Conservation (phyloP, 2,888 invertebrate species). For the Arrhopalites spinosus region DNA sequence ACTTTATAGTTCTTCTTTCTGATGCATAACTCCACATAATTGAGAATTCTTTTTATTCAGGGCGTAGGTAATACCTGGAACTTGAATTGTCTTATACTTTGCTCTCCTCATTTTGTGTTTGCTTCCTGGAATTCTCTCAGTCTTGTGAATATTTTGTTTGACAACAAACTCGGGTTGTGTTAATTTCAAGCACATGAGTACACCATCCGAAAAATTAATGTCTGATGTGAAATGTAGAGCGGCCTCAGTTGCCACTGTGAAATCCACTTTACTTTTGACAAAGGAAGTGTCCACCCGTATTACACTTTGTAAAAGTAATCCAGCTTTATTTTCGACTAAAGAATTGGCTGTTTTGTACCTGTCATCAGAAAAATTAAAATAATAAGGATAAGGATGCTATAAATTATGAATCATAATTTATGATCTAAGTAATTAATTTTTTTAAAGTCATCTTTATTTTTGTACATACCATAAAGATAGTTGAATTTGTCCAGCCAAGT, state of each 20-base stretch:
- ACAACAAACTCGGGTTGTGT: constrained; percentile 70
- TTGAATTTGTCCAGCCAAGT: constrained; percentile 78
- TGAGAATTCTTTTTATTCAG: constrained; percentile 79
- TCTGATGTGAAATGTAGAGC: constrained; percentile 73
- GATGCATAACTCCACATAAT: constrained; percentile 67
- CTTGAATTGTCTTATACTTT: constrained; percentile 63
- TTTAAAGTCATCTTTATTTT: too few relatives aligned
- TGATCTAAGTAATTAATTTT: too few relatives aligned
- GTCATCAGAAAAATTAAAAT: too few relatives aligned
- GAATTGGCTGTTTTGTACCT: constrained; percentile 79
- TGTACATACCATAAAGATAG: constrained; percentile 84
- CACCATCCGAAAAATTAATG: constrained; percentile 74
- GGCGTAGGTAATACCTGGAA: constrained; percentile 70
- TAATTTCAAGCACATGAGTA: constrained; percentile 77
- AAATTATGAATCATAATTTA: too few relatives aligned
- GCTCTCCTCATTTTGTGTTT: constrained; percentile 67
- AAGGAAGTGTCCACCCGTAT: constrained; percentile 69
- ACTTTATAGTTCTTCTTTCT: constrained; percentile 54
- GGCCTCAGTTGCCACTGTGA: constrained; percentile 70
- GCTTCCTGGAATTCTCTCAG: constrained; percentile 69
- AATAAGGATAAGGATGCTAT: too few relatives aligned
- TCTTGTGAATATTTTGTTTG: constrained; percentile 68
- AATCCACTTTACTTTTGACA: constrained; percentile 70
- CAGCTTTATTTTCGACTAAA: constrained; percentile 74
- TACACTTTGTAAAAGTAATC: constrained; percentile 69